A percentile compares a stretch with the other conserved stretches of the same genome.
phyloP scores from a whole-genome alignment of 2,113 vertebrate species.

The Rutilus rutilus region DNA sequence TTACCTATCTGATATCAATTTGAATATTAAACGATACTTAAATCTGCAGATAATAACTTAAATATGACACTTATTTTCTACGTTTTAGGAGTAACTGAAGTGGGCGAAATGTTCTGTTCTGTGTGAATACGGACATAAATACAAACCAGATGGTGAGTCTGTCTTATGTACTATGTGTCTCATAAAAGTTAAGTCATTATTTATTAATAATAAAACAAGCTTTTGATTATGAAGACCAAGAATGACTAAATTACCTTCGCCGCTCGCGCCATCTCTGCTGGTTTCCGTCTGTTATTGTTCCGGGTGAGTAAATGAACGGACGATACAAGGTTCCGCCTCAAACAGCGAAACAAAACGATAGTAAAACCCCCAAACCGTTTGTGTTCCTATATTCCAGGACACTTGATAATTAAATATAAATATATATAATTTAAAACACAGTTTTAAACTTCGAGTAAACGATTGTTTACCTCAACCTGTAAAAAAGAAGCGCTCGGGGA shows the following conservation, averaged over 20 bases:
- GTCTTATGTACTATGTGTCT: neutral
- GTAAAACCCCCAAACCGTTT: neutral
- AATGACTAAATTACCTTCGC: conserved; percentile 61
- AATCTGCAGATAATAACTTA: neutral
- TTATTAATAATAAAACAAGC: neutral
- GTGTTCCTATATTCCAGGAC: too few relatives aligned
- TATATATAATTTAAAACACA: neutral
- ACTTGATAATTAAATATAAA: neutral
- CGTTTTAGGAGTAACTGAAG: neutral
- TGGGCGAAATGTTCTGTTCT: neutral
- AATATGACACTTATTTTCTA: neutral
- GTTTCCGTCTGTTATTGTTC: conserved; percentile 69
- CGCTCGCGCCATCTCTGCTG: conserved; percentile 64
- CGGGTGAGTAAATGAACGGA: conserved; percentile 58
- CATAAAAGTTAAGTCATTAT: neutral
- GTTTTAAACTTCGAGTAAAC: neutral
- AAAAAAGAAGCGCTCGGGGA: neutral
- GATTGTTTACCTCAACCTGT: neutral
- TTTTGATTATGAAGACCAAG: too few relatives aligned
- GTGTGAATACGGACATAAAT: neutral
- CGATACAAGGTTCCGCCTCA: conserved; percentile 38
- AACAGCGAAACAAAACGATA: neutral
- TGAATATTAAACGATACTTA: neutral
- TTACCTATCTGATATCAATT: neutral
- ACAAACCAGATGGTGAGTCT: too few relatives aligned